Base-by-base conservation (phyloP, 2,888 invertebrate genomes). In the Pyrochroa serraticornis region DNA sequence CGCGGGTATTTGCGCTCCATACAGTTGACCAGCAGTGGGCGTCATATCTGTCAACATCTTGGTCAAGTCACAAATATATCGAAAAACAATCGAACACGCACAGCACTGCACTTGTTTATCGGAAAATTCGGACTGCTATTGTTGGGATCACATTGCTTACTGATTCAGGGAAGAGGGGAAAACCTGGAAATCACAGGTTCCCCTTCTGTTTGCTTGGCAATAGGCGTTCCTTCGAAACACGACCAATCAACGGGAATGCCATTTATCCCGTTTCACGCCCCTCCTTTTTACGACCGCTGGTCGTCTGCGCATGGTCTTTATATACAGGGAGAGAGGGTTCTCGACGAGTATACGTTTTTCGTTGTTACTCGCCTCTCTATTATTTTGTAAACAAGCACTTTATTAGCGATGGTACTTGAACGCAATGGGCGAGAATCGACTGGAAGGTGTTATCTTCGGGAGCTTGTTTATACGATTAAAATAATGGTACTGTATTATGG, bases 41-140 rank as follows among this genome's bases (percentile, higher is more conserved):
- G 84, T 83, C 82, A 84, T 84, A 76, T 84, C 84, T 68, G 84
- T 84, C 74, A 84, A 77, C 84, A 84, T 84, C 59, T 67, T 77
- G 66, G 44, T 63, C 61, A 47, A 46, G 54, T 51, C 35, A 50
- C 35, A 34, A 36, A n/a, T 38, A 48, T 53, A 46, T 44, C 58
- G 35, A 30, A 14, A 6, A 49, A 49, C 45, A 30, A 58, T 55
- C 37, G 38, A 36, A 38, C 53, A 42, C 57, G 31, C 37, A 37
- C 38, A 12, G 32, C 34, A 38, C 38, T 31, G 12, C 13, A 51
- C 33, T 42, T 56, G 45, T 55, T 63, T 65, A 47, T 55, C 50
- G 22, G 22, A 47, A 50, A 41, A 58, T 65, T 60, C 53, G 56
- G 46, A 77, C 78, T 75, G 71, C 72, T 79, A 77, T 77, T 77